These are phyloP conservation scores for Polylopha cassiicola DNA, from an alignment of 2,888 invertebrate genomes.

Conservation along the genomic window DNA sequence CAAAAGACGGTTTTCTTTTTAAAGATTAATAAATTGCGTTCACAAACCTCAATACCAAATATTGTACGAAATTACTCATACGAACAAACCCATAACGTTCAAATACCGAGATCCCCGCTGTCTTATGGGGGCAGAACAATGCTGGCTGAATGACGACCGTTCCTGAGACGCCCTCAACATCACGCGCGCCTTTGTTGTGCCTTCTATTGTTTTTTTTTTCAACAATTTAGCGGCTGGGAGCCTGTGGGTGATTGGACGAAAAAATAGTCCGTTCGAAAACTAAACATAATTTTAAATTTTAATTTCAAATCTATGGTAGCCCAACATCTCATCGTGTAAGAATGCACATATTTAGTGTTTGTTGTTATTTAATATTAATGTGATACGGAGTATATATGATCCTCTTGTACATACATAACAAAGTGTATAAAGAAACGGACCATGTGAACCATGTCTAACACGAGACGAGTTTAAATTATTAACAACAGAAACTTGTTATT, in stretches of 20 bases:
- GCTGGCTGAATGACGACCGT: slow-evolving; percentile 37
- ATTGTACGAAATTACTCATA: no score
- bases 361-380: slow-evolving; percentile 17
- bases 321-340: no score
- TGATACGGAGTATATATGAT: slow-evolving; percentile 12
- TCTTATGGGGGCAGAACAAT: slow-evolving; percentile 54
- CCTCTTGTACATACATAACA: slow-evolving; percentile 12
- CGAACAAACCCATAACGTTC: slow-evolving; percentile 2
- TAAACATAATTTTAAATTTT: slow-evolving; percentile 17
- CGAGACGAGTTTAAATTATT: no score
- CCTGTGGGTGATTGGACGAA: slow-evolving; percentile 43
- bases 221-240: slow-evolving; percentile 48
- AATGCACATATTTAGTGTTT: slow-evolving; percentile 14
- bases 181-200: slow-evolving; percentile 53
- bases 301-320: slow-evolving; percentile 4
- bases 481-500: no score
- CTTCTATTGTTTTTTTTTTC: slow-evolving; percentile 54
- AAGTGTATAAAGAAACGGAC: no score
- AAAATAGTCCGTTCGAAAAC: slow-evolving; percentile 33
- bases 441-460: no score
- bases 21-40: no score
- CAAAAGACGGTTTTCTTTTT: no score
- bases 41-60: no score
- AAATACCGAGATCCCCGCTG: no score
- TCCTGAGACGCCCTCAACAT: slow-evolving; percentile 50